Base-by-base conservation (phyloP, 2,888 invertebrate genomes). In the Macaria notata region DNA sequence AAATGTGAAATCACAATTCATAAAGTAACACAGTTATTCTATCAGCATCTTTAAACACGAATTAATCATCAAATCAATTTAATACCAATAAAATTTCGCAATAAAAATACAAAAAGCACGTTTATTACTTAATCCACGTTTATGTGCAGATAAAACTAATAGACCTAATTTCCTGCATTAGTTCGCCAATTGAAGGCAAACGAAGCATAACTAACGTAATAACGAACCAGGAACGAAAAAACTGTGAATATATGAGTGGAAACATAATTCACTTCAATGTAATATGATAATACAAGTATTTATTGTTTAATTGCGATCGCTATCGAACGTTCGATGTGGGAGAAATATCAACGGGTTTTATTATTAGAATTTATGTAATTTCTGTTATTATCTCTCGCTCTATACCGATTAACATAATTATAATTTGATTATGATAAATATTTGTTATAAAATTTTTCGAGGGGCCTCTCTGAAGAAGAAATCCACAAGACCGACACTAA, bases 251-350 rank as follows among this genome's bases (percentile, higher is more conserved):
- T 29, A 49, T 36, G 9, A 47, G 19, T 19, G 19, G 19, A 19
- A 19, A 43, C 38, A 47, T 47, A 54, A 56, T 59, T 48, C 47
- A 47, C 51, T 59, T 36, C 50, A 50, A 50, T 50, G 44, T 50
- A 50, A 9, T 42, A 48, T 48, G 47, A 38, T 48, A 48, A 48
- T 48, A 38, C 4, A 9, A 39, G 19, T 46, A 53, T 44, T 43
- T 45, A 49, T 31, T 42, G 31, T 33, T 19, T 48, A 48, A 36
- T 38, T 48, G 33, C 33, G 19, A 36, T 46, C 6, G 31, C 9
- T 46, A 46, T 46, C 36, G n/a, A 0, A 1, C 19, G 33, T n/a
- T 41, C 4, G n/a, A 9, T n/a, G 41, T 41, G 5, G 3, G n/a
- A 41, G 9, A 41, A 41, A 41, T 8, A 41, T 41, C 9, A 41